phyloP scores from a whole-genome alignment of 2,113 vertebrate species.

The Myiagra hebetior region DNA sequence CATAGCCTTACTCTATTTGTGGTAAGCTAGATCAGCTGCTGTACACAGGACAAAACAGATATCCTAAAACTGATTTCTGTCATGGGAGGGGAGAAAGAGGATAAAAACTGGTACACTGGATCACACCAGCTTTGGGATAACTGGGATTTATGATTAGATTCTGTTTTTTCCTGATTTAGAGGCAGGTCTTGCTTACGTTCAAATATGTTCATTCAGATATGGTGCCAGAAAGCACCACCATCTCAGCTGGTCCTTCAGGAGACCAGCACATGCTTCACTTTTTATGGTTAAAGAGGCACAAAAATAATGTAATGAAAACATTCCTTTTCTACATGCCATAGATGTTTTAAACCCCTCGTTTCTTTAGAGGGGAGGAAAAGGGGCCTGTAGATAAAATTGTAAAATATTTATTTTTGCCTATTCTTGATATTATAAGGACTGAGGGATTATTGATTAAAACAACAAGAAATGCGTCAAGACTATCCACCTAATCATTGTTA shows the following conservation, averaged over 20 bases:
- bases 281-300: constrained; percentile 79
- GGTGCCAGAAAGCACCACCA: constrained; percentile 49
- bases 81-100: not conserved
- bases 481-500: constrained; percentile 70
- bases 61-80: not conserved
- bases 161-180: constrained; percentile 23
- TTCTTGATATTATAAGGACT: constrained; percentile 61
- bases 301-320: constrained; percentile 59
- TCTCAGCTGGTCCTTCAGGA: constrained; percentile 56
- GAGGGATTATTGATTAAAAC: constrained; percentile 66
- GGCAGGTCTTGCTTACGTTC: constrained; percentile 28
- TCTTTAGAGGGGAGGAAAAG: constrained; percentile 7
- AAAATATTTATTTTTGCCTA: constrained; percentile 81
- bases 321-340: constrained; percentile 67
- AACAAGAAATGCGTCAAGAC: constrained; percentile 75
- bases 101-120: constrained; percentile 54
- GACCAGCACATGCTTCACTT: constrained; percentile 41
- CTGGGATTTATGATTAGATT: not conserved
- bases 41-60: constrained; percentile 39
- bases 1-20: constrained; percentile 41
- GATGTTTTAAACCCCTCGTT: constrained; percentile 6
- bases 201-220: not conserved
- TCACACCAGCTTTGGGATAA: constrained; percentile 5
- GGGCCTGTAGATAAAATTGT: constrained; percentile 62
- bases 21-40: constrained; percentile 50